Conservation (phyloP, 2,113 vertebrate genomes). For the Rhea pennata region DNA sequence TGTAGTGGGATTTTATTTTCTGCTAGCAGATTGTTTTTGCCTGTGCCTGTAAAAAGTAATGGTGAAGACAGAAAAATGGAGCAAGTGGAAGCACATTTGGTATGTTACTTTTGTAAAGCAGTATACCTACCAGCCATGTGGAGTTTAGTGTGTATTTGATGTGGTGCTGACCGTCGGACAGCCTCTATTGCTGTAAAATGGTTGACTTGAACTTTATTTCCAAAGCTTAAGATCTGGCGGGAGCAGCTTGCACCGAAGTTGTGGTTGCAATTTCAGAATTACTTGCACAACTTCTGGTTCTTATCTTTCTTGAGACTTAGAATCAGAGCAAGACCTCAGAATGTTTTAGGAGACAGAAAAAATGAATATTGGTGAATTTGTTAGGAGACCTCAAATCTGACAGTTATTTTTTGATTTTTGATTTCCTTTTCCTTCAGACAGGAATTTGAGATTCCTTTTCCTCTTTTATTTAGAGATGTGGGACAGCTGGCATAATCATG, state of each 20-base stretch:
- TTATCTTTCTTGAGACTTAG: not conserved
- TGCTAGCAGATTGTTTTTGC: not conserved
- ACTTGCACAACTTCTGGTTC: not conserved
- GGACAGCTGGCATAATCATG: not conserved
- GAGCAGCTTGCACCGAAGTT: not conserved
- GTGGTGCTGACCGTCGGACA: not conserved
- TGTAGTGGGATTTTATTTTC: not conserved
- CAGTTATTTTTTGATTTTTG: not conserved
- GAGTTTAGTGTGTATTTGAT: not conserved
- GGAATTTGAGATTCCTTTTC: not conserved
- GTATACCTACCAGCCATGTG: not conserved
- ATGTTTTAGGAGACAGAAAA: not conserved
- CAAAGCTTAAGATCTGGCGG: not conserved
- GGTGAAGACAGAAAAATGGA: not conserved
- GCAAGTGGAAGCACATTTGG: not conserved
- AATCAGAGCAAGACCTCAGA: not conserved
- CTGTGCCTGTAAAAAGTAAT: not conserved
- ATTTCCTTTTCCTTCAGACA: not conserved
- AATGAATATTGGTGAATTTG: too few relatives aligned
- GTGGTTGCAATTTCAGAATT: not conserved
- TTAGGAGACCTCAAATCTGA: not conserved
- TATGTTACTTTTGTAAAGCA: not conserved
- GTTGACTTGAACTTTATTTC: not conserved
- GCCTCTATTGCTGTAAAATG: not conserved
- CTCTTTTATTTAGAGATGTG: not conserved